Evolutionary conservation across 2,797 vertebrate species (phyloP).

Genomic region (Coluber constrictor): DNA sequence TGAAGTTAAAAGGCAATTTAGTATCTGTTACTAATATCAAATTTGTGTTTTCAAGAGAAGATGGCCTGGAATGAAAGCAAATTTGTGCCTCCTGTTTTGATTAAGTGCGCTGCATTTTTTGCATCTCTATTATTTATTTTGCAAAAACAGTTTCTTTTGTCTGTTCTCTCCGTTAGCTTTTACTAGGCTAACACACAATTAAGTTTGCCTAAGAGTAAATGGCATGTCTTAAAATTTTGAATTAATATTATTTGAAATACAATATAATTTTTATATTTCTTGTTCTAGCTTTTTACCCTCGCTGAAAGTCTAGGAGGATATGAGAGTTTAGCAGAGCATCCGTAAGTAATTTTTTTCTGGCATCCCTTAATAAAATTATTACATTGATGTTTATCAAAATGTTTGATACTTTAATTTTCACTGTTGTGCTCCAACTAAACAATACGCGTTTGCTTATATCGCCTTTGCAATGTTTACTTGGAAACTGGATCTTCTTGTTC

Average conservation of each 20-base stretch:
- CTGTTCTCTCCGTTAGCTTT: background rate
- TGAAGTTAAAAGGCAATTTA: background rate
- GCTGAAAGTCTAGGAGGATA: slow-evolving; percentile 93
- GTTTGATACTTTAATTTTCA: background rate
- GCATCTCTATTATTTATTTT: background rate
- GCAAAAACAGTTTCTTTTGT: background rate
- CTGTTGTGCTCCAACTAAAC: background rate
- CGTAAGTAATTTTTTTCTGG: slow-evolving; percentile 78
- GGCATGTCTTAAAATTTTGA: background rate
- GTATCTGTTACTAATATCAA: background rate
- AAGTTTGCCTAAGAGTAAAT: background rate
- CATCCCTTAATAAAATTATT: background rate
- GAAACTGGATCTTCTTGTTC: background rate
- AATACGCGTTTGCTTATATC: background rate
- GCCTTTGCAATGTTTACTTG: background rate
- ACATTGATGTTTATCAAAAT: background rate
- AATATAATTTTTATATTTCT: slow-evolving; percentile 23
- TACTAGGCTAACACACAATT: background rate
- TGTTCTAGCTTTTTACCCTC: slow-evolving; percentile 78
- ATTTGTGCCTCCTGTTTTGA: background rate
- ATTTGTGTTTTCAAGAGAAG: background rate
- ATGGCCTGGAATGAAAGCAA: background rate
- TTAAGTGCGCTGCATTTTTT: background rate
- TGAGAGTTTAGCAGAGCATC: slow-evolving; percentile 93
- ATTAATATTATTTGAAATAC: background rate